Conservation (phyloP, 2,888 invertebrate species). For the Drosophila subsilvestris region DNA sequence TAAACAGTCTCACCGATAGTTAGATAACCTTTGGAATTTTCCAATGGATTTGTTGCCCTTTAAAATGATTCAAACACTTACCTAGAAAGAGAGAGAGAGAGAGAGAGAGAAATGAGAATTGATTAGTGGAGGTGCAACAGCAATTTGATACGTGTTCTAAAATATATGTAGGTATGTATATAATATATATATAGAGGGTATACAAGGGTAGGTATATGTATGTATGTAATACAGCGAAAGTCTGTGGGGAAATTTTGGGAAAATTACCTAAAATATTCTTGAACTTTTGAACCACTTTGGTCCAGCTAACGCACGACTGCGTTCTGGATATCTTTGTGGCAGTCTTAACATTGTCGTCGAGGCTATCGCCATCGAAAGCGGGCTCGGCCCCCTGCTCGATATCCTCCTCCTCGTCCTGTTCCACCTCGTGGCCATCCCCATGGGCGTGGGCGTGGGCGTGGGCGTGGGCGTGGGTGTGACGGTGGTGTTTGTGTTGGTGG, state of each 20-base stretch:
- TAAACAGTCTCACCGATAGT: background rate
- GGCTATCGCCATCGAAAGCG: constrained; percentile 43
- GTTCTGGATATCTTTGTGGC: constrained; percentile 64
- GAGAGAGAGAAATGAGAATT: constrained; percentile 7
- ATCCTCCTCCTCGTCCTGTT: constrained; percentile 40
- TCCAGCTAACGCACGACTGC: constrained; percentile 83
- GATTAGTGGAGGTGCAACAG: background rate
- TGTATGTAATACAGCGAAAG: background rate
- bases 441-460: constrained; percentile 29
- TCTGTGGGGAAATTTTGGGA: background rate
- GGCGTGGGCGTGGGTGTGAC: constrained; percentile 41
- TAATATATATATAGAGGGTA: background rate
- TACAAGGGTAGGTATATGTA: background rate
- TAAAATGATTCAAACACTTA: constrained; percentile 50
- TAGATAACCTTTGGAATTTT: background rate
- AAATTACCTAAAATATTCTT: constrained; percentile 80
- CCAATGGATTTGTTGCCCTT: background rate
- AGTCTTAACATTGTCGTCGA: constrained; percentile 66
- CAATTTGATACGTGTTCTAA: background rate
- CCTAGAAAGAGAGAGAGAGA: constrained; percentile 58
- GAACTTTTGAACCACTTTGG: constrained; percentile 81
- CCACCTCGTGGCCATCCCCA: constrained; percentile 22
- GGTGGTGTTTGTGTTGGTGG: constrained; percentile 30
- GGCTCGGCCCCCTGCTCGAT: constrained; percentile 71
- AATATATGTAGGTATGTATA: background rate